Evolutionary conservation across 2,797 vertebrate genomes (phyloP).

Genomic region (Pangasius larnaudii): DNA sequence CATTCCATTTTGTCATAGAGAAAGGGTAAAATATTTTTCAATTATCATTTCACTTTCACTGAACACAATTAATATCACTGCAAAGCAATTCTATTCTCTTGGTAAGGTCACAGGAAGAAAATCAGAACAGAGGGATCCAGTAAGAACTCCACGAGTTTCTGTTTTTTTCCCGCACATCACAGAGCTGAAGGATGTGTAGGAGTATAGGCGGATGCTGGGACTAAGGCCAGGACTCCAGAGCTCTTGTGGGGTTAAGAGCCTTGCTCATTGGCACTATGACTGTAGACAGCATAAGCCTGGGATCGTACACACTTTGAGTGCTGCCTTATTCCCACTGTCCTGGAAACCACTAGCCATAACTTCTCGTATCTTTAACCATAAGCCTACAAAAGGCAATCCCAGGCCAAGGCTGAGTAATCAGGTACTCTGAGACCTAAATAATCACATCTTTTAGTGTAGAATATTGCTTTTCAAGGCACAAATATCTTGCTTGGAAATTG

Average conservation of each 20-base stretch:
- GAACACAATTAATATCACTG: no score
- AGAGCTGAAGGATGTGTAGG: background rate
- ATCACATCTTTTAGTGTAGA: background rate
- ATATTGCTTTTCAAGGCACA: constrained; percentile 10
- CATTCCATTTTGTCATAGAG: background rate
- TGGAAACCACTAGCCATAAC: background rate
- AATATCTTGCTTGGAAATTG: background rate
- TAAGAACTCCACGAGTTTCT: background rate
- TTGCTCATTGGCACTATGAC: constrained; percentile 3
- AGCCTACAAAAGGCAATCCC: background rate
- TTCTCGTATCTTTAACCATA: constrained; percentile 4
- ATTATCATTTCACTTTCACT: background rate
- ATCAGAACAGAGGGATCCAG: background rate
- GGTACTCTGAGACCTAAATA: constrained; percentile 7
- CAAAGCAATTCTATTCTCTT: background rate
- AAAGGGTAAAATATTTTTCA: background rate
- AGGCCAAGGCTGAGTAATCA: background rate
- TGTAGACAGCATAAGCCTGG: background rate
- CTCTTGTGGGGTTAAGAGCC: background rate
- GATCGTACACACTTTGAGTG: background rate
- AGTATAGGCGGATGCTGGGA: background rate
- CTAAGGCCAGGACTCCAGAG: constrained; percentile 1
- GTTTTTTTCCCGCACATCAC: background rate
- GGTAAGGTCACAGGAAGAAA: background rate
- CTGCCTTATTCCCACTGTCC: background rate